These are phyloP conservation scores for Aptenodytes patagonicus DNA, from an alignment of 2,113 vertebrate species.

Conservation along the genomic window DNA sequence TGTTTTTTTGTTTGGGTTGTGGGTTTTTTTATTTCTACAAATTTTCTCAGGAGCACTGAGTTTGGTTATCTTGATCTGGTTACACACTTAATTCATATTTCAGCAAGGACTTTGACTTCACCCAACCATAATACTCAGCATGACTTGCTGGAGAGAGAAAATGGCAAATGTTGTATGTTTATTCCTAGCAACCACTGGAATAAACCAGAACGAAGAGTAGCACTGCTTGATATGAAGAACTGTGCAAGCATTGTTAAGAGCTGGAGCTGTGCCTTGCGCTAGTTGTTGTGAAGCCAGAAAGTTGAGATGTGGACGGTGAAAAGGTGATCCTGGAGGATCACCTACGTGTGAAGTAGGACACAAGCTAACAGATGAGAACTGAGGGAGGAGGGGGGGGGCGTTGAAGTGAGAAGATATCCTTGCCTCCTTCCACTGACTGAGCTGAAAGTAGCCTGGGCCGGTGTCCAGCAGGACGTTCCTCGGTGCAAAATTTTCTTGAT, in stretches of 20 bases:
- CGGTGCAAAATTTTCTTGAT: neutral
- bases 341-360: neutral
- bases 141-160: neutral
- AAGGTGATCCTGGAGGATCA: slow-evolving; percentile 42
- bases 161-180: neutral
- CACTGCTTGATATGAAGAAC: neutral
- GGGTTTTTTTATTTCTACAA: neutral
- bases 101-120: neutral
- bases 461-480: neutral
- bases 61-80: neutral
- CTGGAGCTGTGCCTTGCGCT: neutral
- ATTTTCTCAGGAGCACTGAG: neutral
- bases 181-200: neutral
- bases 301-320: neutral
- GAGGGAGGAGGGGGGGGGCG: neutral
- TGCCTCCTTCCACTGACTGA: neutral
- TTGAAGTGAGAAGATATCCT: neutral
- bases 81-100: neutral
- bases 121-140: accelerated
- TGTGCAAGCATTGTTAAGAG: neutral
- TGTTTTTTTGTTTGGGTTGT: neutral
- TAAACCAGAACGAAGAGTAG: neutral
- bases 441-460: neutral
- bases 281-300: neutral
- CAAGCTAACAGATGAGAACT: slow-evolving; percentile 10